Evolutionary conservation across 1,140 invertebrate genomes (phyloP).

Genomic region (Anastatus disparis): DNA sequence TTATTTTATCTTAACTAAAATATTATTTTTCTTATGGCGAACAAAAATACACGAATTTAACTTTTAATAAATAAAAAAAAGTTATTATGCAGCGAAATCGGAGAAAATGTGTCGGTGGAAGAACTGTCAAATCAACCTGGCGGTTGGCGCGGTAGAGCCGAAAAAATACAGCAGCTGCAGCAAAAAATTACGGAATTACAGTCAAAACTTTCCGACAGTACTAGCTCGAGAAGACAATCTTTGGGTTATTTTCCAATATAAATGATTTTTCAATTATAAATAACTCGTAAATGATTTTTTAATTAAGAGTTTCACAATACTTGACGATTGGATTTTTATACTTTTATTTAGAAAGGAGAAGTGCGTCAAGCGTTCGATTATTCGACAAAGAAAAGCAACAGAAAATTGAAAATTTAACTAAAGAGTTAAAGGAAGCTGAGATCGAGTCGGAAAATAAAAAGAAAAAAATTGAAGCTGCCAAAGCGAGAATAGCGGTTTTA

Average conservation of each 20-base stretch:
- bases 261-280: no score
- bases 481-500: slow-evolving; percentile 69
- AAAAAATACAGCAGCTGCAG: slow-evolving; percentile 75
- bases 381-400: slow-evolving; percentile 69
- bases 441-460: slow-evolving; percentile 64
- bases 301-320: no score
- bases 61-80: slow-evolving; percentile 43
- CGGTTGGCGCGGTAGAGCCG: slow-evolving; percentile 77
- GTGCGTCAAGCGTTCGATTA: slow-evolving; percentile 59
- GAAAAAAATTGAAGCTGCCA: slow-evolving; percentile 69
- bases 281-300: no score
- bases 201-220: slow-evolving; percentile 66
- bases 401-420: slow-evolving; percentile 65
- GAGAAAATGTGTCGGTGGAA: slow-evolving; percentile 68
- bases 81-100: slow-evolving; percentile 66
- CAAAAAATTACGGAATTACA: slow-evolving; percentile 73
- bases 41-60: no score
- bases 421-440: slow-evolving; percentile 63
- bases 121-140: slow-evolving; percentile 63
- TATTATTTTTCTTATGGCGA: no score
- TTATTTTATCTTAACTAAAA: no score
- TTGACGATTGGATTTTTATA: no score
- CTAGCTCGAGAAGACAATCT: slow-evolving; percentile 23
- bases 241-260: slow-evolving; percentile 15
- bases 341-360: no score